phyloP scores from a whole-genome alignment of 2,888 invertebrate species.

The Hydriomena furcata region DNA sequence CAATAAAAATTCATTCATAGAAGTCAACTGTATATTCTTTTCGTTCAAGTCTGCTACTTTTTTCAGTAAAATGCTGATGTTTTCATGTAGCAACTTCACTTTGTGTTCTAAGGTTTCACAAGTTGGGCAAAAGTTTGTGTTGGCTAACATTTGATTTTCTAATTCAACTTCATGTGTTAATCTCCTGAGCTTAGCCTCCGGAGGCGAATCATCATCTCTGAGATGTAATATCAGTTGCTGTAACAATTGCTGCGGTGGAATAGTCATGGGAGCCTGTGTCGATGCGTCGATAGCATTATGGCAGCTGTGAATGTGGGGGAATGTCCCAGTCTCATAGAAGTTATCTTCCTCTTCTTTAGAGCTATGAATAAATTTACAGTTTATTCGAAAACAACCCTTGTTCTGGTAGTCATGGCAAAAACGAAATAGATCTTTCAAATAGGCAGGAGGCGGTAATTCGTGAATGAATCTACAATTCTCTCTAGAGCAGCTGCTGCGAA shows the following conservation, averaged over 20 bases:
- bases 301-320: slow-evolving; percentile 76
- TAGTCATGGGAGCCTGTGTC: slow-evolving; percentile 39
- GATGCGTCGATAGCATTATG: slow-evolving; percentile 56
- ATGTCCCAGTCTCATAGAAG: slow-evolving; percentile 85
- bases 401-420: slow-evolving; percentile 87
- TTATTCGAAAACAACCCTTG: slow-evolving; percentile 85
- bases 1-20: slow-evolving; percentile 78
- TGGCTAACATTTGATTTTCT: slow-evolving; percentile 59
- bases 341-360: slow-evolving; percentile 87
- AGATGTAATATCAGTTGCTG: slow-evolving; percentile 54
- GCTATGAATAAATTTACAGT: slow-evolving; percentile 88
- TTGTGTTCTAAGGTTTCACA: slow-evolving; percentile 73
- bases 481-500: slow-evolving; percentile 75
- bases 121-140: slow-evolving; percentile 58
- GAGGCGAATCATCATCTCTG: slow-evolving; percentile 70
- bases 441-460: slow-evolving; percentile 62
- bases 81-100: slow-evolving; percentile 74
- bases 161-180: slow-evolving; percentile 62
- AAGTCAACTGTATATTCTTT: slow-evolving; percentile 73
- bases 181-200: slow-evolving; percentile 71
- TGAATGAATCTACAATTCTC: slow-evolving; percentile 82
- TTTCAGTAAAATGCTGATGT: slow-evolving; percentile 74
- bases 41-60: slow-evolving; percentile 74
- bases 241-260: slow-evolving; percentile 49
- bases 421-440: slow-evolving; percentile 69